Base-by-base conservation (phyloP, 2,797 vertebrate genomes). In the Enteromius afrohamiltoni region DNA sequence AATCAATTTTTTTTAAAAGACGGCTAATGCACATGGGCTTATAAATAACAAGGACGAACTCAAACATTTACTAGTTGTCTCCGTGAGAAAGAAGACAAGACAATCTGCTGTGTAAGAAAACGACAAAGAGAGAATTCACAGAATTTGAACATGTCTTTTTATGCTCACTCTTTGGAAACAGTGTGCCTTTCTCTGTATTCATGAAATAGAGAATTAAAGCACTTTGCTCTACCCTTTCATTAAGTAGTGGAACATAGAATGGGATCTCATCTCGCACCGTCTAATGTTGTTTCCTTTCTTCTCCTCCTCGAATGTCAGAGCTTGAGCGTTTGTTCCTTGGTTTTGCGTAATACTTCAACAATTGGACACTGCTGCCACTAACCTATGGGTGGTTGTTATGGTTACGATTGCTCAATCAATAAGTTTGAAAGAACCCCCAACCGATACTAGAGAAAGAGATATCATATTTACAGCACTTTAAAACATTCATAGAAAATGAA, bases 361-460 rank as follows among this genome's bases (percentile, higher is more conserved):
- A 49, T 65, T 77, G 73, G 42, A 34, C 60, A 77, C 64, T 55
- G 31, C 13, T 67, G 29, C 47, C 23, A 62, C 42, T 67, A 49
- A 65, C 70, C 69, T 77, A 77, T 68, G 16, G 13, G 53, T 49
- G 40, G 49, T 82, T 82, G 73, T 83, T 77, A 77, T 77, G 74
- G 71, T 67, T 64, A 76, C 60, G 26, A 19, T 37, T 26, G 3
- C 21, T 67, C 70, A 76, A 45, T 83, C 51, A 26, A 62, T 83
- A 77, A 37, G 60, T 69, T 45, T 8, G 19, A 70, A 77, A 68
- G 64, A 60, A 60, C 23, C 5, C 65, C 34, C 64, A 68, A 37
- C 17, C 37, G 70, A 51, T 45, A 23, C 65, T 16, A 82, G 14
- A 69, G 47, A 53, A 62, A 73, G 23, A 71, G 40, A 29, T 19